A percentile compares a stretch with the other conserved stretches of the same genome.
These are phyloP conservation scores for Meliscaeva auricollis DNA, from an alignment of 2,888 invertebrate species.

Conservation along the genomic window DNA sequence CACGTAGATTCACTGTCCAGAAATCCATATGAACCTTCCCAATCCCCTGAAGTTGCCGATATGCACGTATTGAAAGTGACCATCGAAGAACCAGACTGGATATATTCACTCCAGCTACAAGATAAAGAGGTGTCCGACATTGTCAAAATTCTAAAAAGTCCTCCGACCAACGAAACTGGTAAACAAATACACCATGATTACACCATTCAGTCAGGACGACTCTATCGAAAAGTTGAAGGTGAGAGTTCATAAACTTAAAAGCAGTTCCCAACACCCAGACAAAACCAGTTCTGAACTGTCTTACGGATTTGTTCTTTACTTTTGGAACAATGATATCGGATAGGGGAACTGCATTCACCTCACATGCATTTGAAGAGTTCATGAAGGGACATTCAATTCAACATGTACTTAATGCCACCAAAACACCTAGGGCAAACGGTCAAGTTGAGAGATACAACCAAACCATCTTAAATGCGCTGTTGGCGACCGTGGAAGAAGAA, in stretches of 20 bases:
- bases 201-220: not conserved
- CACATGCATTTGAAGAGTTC: conserved; percentile 7
- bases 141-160: no score
- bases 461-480: conserved; percentile 9
- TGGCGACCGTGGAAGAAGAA: conserved; percentile 20
- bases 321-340: conserved; percentile 18
- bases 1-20: no score
- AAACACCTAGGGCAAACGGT: not conserved
- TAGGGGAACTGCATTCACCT: conserved; percentile 37
- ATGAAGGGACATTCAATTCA: not conserved
- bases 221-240: not conserved
- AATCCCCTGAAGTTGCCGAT: no score
- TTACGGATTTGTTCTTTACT: conserved; percentile 4
- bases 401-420: conserved; percentile 18
- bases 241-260: conserved; percentile 7
- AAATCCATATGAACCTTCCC: no score
- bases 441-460: conserved; percentile 19
- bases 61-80: not conserved
- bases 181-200: not conserved
- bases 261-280: conserved; percentile 21
- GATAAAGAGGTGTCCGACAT: not conserved
- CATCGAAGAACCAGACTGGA: not conserved
- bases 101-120: not conserved
- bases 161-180: no score
- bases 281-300: conserved; percentile 21